Conservation (phyloP, 2,888 invertebrate species). For the Gari tellinella region DNA sequence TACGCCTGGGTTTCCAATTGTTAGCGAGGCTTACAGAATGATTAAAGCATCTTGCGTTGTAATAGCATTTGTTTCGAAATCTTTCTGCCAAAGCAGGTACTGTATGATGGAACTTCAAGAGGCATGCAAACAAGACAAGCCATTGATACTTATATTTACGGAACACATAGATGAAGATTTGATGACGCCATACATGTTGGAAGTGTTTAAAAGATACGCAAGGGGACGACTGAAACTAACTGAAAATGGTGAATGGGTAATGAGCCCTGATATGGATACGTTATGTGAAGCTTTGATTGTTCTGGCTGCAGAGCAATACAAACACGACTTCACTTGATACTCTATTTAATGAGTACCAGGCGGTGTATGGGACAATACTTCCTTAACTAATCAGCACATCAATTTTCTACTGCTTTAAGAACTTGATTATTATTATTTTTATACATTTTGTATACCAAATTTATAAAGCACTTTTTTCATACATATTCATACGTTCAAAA, state of each 20-base stretch:
- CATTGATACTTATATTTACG: not conserved
- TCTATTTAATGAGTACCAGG: too few relatives aligned
- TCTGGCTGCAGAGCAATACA: too few relatives aligned
- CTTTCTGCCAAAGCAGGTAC: conserved; percentile 1
- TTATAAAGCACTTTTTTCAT: too few relatives aligned
- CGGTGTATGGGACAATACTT: too few relatives aligned
- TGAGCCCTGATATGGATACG: too few relatives aligned
- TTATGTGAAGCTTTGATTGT: too few relatives aligned
- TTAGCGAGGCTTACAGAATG: not conserved
- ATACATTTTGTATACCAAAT: too few relatives aligned
- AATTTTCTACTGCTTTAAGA: too few relatives aligned
- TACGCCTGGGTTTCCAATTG: not conserved
- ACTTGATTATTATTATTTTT: too few relatives aligned
- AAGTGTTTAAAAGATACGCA: conserved; percentile 1
- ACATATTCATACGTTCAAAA: too few relatives aligned
- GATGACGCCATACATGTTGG: not conserved
- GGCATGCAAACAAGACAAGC: conserved; percentile 1
- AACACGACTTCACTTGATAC: too few relatives aligned
- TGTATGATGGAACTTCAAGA: conserved; percentile 8
- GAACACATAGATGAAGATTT: not conserved
- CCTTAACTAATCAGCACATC: too few relatives aligned
- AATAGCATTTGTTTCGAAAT: not conserved
- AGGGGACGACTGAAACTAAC: not conserved
- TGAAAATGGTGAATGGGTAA: not conserved
- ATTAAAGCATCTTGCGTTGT: not conserved